phyloP scores from a whole-genome alignment of 2,113 vertebrate genomes.

The Athene noctua region DNA sequence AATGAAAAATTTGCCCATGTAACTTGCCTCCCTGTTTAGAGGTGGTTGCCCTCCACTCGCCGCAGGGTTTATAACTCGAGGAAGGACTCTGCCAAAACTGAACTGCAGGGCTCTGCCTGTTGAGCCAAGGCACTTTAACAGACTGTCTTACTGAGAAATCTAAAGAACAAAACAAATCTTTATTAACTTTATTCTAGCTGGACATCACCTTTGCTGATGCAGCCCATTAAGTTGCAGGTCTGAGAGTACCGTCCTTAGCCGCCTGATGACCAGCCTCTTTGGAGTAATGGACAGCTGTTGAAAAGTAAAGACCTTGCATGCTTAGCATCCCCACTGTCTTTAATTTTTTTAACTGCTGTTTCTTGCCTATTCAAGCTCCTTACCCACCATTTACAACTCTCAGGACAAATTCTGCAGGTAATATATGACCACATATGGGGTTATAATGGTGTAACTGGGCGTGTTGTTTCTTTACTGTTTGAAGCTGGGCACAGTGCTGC shows the following conservation, averaged over 20 bases:
- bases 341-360: not conserved
- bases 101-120: not conserved
- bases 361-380: not conserved
- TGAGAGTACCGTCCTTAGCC: not conserved
- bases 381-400: not conserved
- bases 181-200: not conserved
- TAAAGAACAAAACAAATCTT: not conserved
- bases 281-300: not conserved
- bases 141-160: not conserved
- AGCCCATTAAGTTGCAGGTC: not conserved
- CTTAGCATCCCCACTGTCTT: not conserved
- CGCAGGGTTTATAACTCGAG: not conserved
- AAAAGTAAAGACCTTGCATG: not conserved
- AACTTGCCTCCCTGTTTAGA: not conserved
- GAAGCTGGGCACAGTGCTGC: not conserved
- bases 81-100: not conserved
- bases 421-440: not conserved
- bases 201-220: not conserved
- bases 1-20: not conserved
- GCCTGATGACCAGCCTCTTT: not conserved
- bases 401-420: not conserved
- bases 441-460: not conserved
- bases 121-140: not conserved
- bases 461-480: not conserved
- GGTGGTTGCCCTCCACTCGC: fast-evolving